phyloP scores from a whole-genome alignment of 2,888 invertebrate species.

The Drosophila peninsularis region DNA sequence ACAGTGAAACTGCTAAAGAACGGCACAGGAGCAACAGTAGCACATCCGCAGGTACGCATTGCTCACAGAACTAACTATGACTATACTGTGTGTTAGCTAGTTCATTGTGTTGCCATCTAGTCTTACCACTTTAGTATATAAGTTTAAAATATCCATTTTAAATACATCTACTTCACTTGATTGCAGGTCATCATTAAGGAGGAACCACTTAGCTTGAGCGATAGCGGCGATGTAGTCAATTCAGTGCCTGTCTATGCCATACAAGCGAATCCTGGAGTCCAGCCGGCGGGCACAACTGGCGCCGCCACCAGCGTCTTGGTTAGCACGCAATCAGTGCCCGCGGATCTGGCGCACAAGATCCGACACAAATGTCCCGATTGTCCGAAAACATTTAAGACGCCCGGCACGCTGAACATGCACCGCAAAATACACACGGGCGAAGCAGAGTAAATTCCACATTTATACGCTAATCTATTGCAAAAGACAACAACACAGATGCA shows the following conservation, averaged over 20 bases:
- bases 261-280: constrained; percentile 74
- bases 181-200: constrained; percentile 82
- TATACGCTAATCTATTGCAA: constrained; percentile 40
- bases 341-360: constrained; percentile 77
- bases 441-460: constrained; percentile 83
- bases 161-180: constrained; percentile 9
- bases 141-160: constrained; percentile 10
- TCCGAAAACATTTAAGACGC: constrained; percentile 84
- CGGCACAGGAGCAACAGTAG: constrained; percentile 75
- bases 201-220: constrained; percentile 78
- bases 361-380: constrained; percentile 84
- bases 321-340: constrained; percentile 65
- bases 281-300: constrained; percentile 49
- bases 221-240: constrained; percentile 70
- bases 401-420: constrained; percentile 83
- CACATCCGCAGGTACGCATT: constrained; percentile 77
- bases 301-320: constrained; percentile 64
- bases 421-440: constrained; percentile 84
- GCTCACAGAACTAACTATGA: background rate
- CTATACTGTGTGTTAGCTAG: background rate
- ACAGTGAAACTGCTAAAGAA: constrained; percentile 83
- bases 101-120: background rate
- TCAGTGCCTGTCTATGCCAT: constrained; percentile 82
- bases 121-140: constrained; percentile 1
- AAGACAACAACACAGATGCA: constrained; percentile 5